Evolutionary conservation across 2,113 vertebrate species (phyloP).

Genomic region (Psilopsiagon aurifrons): DNA sequence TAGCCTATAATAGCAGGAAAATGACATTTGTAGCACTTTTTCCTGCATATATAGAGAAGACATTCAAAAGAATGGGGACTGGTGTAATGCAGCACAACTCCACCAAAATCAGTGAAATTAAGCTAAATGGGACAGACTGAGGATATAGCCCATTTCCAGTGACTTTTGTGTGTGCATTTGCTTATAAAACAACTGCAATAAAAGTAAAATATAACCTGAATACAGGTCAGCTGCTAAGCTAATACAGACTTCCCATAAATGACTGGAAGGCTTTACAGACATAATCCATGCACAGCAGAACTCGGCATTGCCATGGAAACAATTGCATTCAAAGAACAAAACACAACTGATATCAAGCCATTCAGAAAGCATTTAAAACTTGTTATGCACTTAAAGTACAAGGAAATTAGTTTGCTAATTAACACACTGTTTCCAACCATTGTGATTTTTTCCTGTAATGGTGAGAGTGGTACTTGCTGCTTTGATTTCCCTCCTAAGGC

Average conservation of each 20-base stretch:
- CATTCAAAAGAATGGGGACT: neutral
- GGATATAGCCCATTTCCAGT: neutral
- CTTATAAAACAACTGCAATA: neutral
- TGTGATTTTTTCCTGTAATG: constrained; percentile 33
- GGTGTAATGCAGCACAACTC: neutral
- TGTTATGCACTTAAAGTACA: constrained; percentile 39
- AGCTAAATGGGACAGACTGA: neutral
- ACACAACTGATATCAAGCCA: neutral
- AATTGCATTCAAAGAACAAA: constrained; percentile 48
- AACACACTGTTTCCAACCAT: constrained; percentile 28
- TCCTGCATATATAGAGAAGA: neutral
- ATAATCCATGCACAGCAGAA: neutral
- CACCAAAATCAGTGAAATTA: neutral
- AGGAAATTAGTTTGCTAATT: constrained; percentile 59
- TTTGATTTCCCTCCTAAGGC: neutral
- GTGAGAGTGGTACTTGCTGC: neutral
- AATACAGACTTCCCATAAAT: constrained; percentile 29
- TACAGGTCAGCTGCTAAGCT: constrained; percentile 29
- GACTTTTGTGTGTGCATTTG: neutral
- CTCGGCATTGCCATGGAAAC: constrained; percentile 31
- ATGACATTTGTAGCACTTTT: neutral
- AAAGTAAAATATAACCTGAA: constrained; percentile 8
- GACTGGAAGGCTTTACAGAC: neutral
- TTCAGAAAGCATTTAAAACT: constrained; percentile 52
- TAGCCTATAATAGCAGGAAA: neutral